phyloP scores from a whole-genome alignment of 2,797 vertebrate species.

The Mastacembelus armatus region DNA sequence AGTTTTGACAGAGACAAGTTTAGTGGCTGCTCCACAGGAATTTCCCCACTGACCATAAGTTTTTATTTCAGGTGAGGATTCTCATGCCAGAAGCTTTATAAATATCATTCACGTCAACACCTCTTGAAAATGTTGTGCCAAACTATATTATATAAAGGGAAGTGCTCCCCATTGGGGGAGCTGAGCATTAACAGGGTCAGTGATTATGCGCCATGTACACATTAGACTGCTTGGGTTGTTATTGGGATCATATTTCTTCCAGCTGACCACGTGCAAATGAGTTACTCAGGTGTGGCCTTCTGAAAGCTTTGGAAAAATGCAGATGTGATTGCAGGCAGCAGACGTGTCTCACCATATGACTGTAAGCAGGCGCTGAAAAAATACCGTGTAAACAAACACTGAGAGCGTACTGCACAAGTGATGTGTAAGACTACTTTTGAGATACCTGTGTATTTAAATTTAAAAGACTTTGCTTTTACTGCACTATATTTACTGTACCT shows the following conservation, averaged over 20 bases:
- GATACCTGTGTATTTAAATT: no score
- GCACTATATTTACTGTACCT: neutral
- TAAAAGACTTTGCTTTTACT: neutral
- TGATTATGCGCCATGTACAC: slow-evolving; percentile 13
- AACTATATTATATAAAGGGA: slow-evolving; percentile 15
- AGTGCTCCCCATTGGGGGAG: slow-evolving; percentile 19
- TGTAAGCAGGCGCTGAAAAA: slow-evolving; percentile 25
- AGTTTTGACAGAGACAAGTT: slow-evolving; percentile 25
- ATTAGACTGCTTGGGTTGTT: slow-evolving; percentile 46
- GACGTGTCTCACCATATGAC: slow-evolving; percentile 29
- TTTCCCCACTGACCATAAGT: slow-evolving; percentile 39
- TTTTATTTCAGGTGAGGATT: slow-evolving; percentile 42
- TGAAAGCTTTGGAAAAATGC: slow-evolving; percentile 35
- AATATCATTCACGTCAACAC: slow-evolving; percentile 39
- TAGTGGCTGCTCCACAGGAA: slow-evolving; percentile 26
- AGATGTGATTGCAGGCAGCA: slow-evolving; percentile 41
- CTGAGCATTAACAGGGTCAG: slow-evolving; percentile 31
- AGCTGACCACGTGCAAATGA: slow-evolving; percentile 56
- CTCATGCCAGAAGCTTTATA: slow-evolving; percentile 27
- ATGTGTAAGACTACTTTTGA: neutral
- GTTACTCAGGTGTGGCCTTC: slow-evolving; percentile 60
- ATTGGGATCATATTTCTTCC: slow-evolving; percentile 51
- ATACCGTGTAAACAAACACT: no score
- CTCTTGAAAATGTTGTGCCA: slow-evolving; percentile 34
- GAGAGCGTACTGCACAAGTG: neutral